Percentiles rank a stretch among this genome's conserved stretches.
Conservation (phyloP, 2,888 invertebrate genomes). For the Ennomos erosarius region DNA sequence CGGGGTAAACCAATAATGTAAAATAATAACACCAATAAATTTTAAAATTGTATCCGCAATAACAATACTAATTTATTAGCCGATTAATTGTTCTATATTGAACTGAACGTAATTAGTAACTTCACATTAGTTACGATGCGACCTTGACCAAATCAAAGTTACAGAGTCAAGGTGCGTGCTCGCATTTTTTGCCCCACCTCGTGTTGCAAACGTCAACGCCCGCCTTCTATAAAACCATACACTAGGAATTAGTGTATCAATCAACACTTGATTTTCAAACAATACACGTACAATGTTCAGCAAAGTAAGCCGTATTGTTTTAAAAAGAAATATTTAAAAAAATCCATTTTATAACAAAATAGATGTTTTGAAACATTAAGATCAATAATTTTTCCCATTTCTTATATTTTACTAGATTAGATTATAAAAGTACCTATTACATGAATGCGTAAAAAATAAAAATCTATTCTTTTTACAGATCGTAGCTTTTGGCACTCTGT, state of each 20-base stretch:
- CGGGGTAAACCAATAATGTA: too few relatives aligned
- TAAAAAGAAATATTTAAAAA: too few relatives aligned
- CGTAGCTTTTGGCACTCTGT: slow-evolving; percentile 66
- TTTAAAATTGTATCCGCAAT: too few relatives aligned
- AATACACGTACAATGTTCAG: slow-evolving; percentile 65
- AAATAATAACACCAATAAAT: too few relatives aligned
- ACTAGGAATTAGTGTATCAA: slow-evolving; percentile 56
- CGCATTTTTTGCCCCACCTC: slow-evolving; percentile 47
- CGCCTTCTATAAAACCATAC: slow-evolving; percentile 49
- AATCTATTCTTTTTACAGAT: slow-evolving; percentile 53
- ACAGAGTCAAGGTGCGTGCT: slow-evolving; percentile 46
- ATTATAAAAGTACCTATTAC: too few relatives aligned
- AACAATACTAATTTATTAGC: too few relatives aligned
- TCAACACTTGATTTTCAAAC: slow-evolving; percentile 52
- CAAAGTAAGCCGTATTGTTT: slow-evolving; percentile 55
- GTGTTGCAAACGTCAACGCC: slow-evolving; percentile 7
- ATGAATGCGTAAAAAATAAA: not conserved
- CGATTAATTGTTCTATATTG: too few relatives aligned
- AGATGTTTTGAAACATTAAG: too few relatives aligned
- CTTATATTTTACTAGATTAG: too few relatives aligned
- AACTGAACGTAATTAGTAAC: slow-evolving; percentile 24
- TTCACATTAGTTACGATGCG: slow-evolving; percentile 28
- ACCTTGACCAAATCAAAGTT: slow-evolving; percentile 48
- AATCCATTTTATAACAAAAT: too few relatives aligned
- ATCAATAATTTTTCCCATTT: too few relatives aligned